phyloP scores from a whole-genome alignment of 2,888 invertebrate species.

The Hyposoter didymator region DNA sequence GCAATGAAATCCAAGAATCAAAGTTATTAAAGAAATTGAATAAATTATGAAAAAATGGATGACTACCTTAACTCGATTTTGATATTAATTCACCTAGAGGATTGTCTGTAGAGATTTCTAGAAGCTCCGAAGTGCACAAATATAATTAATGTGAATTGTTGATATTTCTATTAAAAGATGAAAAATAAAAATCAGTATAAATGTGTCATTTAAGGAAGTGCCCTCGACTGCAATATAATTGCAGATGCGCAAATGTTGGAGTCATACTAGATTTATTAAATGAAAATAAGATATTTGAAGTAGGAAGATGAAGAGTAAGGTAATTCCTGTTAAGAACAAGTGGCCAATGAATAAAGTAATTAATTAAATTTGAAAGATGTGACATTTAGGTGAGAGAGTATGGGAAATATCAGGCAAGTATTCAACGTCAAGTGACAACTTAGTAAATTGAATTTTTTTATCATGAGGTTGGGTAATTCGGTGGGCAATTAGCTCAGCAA shows the following conservation, averaged over 20 bases:
- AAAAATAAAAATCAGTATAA: neutral
- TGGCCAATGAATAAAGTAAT: neutral
- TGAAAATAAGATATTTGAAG: neutral
- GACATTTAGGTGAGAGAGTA: neutral
- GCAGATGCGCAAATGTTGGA: neutral
- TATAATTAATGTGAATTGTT: neutral
- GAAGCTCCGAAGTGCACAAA: neutral
- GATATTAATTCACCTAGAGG: too few species aligned
- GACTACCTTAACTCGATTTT: too few species aligned
- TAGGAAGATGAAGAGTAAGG: neutral
- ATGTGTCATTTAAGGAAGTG: too few species aligned
- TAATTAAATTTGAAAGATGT: neutral
- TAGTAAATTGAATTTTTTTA: slow-evolving; percentile 24
- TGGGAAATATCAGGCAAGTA: neutral
- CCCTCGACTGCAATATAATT: too few species aligned
- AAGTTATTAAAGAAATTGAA: too few species aligned
- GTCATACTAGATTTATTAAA: neutral
- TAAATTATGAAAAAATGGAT: too few species aligned
- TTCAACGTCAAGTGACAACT: slow-evolving; percentile 17
- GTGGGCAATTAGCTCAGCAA: slow-evolving; percentile 33
- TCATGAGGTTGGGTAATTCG: slow-evolving; percentile 19
- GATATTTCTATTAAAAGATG: neutral
- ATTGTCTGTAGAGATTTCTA: too few species aligned
- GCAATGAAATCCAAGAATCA: too few species aligned
- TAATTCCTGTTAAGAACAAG: neutral